Evolutionary conservation across 2,113 vertebrate species (phyloP), one percentile per base, ranked within the genome.

Genomic region (Malurus alboscapulatus): DNA sequence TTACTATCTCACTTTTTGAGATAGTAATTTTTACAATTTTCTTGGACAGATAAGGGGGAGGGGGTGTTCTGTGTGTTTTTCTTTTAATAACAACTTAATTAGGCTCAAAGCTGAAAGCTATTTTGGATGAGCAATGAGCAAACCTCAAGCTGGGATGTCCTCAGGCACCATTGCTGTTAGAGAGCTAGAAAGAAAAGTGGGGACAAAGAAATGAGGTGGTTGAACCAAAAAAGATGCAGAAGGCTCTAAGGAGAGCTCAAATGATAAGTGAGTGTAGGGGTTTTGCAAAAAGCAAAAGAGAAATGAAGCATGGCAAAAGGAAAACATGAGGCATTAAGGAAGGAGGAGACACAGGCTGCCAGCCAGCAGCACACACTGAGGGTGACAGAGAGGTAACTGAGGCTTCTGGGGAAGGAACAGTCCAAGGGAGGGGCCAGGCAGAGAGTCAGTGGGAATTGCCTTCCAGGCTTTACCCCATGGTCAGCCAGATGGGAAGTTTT

Each of bases 61-160:
- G 30, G 19, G 3, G 1, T 68, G 14, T 58, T 93, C 24, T 75
- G 32, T 66, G 53, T 79, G 66, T 53, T 91, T 84, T 82, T 84
- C 47, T 69, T 90, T 88, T 58, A 93, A 38, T 42, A 84, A 94
- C 3, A 13, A 77, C 76, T 93, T 88, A 80, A 96, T 93, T 87
- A 88, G 51, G 63, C 61, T 84, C 20, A 27, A 88, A 88, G 55
- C 38, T 55, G 73, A 90, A 88, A 84, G 55, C 42, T 74, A 16
- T 74, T 83, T 85, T 54, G 50, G 45, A 90, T 73, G 32, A 95
- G 75, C 58, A 91, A 58, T 12, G 42, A 90, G 38, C 79, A 73
- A 83, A 74, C 17, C 36, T 79, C 74, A 73, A 91, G 62, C 27
- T 90, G 62, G 42, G 36, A 34, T 58, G n/a, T 81, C 87, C 58